Base-by-base conservation (phyloP, 1,140 invertebrate species). In the Brachionus calyciflorus region DNA sequence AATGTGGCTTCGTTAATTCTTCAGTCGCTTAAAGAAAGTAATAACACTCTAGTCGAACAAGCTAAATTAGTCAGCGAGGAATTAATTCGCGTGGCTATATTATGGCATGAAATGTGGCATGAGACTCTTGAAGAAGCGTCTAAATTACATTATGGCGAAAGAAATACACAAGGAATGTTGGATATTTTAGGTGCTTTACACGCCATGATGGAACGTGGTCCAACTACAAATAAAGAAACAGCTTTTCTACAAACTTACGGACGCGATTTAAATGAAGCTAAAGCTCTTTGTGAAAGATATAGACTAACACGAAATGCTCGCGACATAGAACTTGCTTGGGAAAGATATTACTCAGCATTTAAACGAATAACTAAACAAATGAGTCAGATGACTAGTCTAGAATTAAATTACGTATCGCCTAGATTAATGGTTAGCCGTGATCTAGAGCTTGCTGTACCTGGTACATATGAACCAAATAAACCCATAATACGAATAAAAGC, bases 91-190 rank as follows among this genome's bases (percentile, higher is more conserved):
- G 95, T 99, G 0, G 96, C 96, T 5, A 99, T 99, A 77, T 85
- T 99, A 1, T 99, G 97, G 96, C 96, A 99, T 84, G 97, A 99
- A 83, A 90, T 96, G 78, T 99, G 96, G 96, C 93, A 98, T 83
- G 96, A 98, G 84, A 95, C 94, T 0, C 83, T 99, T 7, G 97
- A 99, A 84, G 96, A 99, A 87, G 96, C 97, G 0, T 97, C 93
- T 12, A 86, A 92, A 77, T 87, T 98, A 4, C 99, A 97, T 82
- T 99, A 99, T 84, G 95, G 94, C 0, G 96, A 98, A 82, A 88
- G 90, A 12, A 85, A 85, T 78, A 81, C 68, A 12, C 37, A 78
- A 76, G 70, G 49, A 17, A 99, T 99, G 96, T 92, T 99, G 81
- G 90, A 92, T 70, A 93, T 92, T 0, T 85, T 99, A 49, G 93